Evolutionary conservation across 2,888 invertebrate species (phyloP).

Genomic region (Drosophila koepferae): DNA sequence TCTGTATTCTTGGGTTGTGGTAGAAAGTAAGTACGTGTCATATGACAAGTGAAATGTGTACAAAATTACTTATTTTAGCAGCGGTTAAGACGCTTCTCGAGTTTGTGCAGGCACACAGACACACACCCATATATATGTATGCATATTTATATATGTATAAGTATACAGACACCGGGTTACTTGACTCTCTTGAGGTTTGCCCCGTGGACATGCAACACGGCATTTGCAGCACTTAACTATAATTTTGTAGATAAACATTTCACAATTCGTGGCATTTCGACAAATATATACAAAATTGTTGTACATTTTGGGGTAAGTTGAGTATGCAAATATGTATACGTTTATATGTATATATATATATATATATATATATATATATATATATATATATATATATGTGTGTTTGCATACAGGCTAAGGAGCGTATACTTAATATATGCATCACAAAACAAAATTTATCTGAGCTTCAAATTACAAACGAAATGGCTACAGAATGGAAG

Average conservation of each 20-base stretch:
- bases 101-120: constrained; percentile 11
- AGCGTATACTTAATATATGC: constrained; percentile 17
- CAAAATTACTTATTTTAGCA: constrained; percentile 80
- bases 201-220: constrained; percentile 52
- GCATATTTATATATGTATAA: constrained; percentile 17
- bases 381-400: neutral
- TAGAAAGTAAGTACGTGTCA: constrained; percentile 68
- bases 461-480: neutral
- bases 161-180: constrained; percentile 25
- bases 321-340: neutral
- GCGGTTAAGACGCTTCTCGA: constrained; percentile 62
- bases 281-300: constrained; percentile 14
- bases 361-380: neutral
- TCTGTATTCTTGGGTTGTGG: constrained; percentile 9
- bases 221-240: constrained; percentile 32
- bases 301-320: constrained; percentile 6
- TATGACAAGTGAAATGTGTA: constrained; percentile 79
- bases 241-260: constrained; percentile 69
- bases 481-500: neutral
- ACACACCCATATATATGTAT: neutral
- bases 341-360: no score
- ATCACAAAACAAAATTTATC: neutral
- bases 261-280: constrained; percentile 37
- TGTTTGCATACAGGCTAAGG: constrained; percentile 5
- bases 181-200: constrained; percentile 57